These are phyloP conservation scores for Taenioides sp. DNA, from an alignment of 2,797 vertebrate genomes.

Conservation along the genomic window DNA sequence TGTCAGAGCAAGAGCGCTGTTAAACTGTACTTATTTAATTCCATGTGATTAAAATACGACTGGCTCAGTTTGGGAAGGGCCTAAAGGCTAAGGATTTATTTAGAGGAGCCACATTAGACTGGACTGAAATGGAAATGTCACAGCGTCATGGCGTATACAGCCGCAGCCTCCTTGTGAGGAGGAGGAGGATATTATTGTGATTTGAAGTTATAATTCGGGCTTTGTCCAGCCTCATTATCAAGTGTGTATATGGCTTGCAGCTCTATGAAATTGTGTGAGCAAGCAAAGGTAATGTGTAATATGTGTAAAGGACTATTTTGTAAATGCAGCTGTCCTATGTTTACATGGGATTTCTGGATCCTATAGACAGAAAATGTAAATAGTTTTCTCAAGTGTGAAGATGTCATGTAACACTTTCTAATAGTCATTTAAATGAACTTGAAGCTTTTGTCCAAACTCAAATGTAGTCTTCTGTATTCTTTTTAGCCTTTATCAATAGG, in stretches of 20 bases:
- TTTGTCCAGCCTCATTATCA: conserved; percentile 76
- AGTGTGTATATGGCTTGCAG: conserved; percentile 70
- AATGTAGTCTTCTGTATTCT: neutral
- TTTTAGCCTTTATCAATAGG: neutral
- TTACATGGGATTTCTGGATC: neutral
- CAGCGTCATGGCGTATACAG: conserved; percentile 75
- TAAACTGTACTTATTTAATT: conserved; percentile 83
- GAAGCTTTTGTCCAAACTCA: neutral
- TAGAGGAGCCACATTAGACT: conserved; percentile 80
- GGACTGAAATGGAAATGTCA: conserved; percentile 81
- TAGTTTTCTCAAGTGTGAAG: neutral
- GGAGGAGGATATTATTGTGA: conserved; percentile 78
- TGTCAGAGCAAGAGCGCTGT: conserved; percentile 79
- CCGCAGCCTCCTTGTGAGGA: conserved; percentile 73
- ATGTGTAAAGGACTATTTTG: conserved; percentile 23
- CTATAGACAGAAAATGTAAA: neutral
- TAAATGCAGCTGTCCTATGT: neutral
- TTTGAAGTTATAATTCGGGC: conserved; percentile 78
- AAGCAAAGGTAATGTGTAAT: conserved; percentile 15
- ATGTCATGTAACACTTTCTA: too few species aligned
- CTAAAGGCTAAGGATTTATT: conserved; percentile 75
- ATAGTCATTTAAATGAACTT: neutral
- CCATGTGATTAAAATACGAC: conserved; percentile 83
- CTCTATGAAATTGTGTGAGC: conserved; percentile 47
- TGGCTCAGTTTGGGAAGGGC: conserved; percentile 75